Evolutionary conservation across 2,113 vertebrate species (phyloP), one percentile per base, ranked within the genome.

Genomic region (Epinephelus lanceolatus): DNA sequence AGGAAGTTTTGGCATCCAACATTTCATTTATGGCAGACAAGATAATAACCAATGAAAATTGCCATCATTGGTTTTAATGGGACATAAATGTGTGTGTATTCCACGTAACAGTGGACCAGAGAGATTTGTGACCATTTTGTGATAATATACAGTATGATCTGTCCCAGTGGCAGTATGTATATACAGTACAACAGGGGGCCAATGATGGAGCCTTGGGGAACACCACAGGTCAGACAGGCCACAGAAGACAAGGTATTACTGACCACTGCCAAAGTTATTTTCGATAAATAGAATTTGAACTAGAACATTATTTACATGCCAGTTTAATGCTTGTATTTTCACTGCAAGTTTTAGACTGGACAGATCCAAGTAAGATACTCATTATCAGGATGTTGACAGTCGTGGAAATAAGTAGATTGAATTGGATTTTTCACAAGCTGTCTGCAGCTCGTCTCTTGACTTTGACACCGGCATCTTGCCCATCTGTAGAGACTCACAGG

Each of bases 401-500:
- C 2, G 11, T 45, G 42, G 42, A 11, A 37, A 37, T 37, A 37
- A 37, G 33, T 37, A 37, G 33, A 37, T 37, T 37, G 33, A 7
- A 37, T 11, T 12, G 42, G 9, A 45, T 45, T 45, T 45, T 45
- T 45, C 42, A 45, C 42, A 45, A 45, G 11, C 42, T 45, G 42
- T 45, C 42, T 11, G 42, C 42, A 12, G 11, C 42, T 45, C 9
- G 42, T 15, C 37, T 69, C 27, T 52, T 96, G 95, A 97, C 63
- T 99, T 99, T 84, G 98, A 99, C 93, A 99, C 98, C 83, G 99
- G 98, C 95, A 98, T 99, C 90, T 94, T 99, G 59, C 98, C 98
- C 25, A 99, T 99, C 91, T 99, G 98, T 91, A 99, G 98, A 95
- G 98, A 99, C 88, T 99, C 98, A 9, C 94, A 99, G 79, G 98